These are phyloP conservation scores for Eupithecia subumbrata DNA, from an alignment of 2,888 invertebrate species.

Conservation along the genomic window DNA sequence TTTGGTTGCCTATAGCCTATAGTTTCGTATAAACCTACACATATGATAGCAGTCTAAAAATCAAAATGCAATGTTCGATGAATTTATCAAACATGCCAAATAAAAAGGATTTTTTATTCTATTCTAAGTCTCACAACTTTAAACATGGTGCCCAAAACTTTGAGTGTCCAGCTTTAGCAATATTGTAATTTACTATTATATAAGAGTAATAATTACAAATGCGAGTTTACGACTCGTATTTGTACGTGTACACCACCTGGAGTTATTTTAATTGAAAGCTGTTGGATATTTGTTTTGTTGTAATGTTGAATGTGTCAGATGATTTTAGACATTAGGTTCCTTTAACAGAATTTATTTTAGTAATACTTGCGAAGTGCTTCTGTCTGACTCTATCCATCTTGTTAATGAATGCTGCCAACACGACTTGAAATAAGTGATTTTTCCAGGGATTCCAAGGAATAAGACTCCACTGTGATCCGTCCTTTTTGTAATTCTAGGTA, in stretches of 20 bases:
- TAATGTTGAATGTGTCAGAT: not conserved
- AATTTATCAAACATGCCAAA: not conserved
- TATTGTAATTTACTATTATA: conserved; percentile 20
- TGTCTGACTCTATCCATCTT: not conserved
- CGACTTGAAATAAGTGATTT: not conserved
- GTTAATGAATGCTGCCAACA: not conserved
- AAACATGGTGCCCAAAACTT: not conserved
- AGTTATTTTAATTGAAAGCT: conserved; percentile 20
- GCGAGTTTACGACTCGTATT: conserved; percentile 10
- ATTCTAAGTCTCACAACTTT: not conserved
- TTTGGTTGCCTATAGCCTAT: not conserved
- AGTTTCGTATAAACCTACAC: not conserved
- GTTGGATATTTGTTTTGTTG: conserved; percentile 7
- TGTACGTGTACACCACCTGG: not conserved
- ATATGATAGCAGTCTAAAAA: too few species aligned
- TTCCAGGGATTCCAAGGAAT: not conserved
- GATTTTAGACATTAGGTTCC: not conserved
- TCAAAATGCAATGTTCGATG: too few species aligned
- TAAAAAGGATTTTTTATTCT: not conserved
- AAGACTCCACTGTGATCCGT: not conserved
- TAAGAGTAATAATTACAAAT: conserved; percentile 20
- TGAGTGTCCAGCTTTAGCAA: not conserved
- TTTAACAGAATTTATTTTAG: conserved; percentile 1
- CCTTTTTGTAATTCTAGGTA: not conserved
- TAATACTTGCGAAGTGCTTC: not conserved